Evolutionary conservation across 1,140 invertebrate genomes (phyloP).

Genomic region (Subanguina moxae): DNA sequence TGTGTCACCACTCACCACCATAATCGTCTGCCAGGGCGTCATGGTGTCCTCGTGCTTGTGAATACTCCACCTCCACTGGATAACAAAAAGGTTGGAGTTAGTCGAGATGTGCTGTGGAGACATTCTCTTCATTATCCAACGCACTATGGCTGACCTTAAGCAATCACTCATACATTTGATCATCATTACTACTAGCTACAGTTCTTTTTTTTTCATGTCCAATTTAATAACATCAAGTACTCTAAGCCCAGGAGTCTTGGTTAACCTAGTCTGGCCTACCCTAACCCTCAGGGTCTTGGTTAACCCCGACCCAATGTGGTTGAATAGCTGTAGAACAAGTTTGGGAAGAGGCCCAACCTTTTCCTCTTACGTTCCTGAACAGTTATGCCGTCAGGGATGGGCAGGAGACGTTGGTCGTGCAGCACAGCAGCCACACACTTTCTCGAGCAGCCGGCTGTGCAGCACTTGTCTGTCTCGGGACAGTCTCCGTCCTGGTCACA

Average conservation of each 20-base stretch:
- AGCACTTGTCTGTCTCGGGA: constrained; percentile 44
- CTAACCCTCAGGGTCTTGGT: too few relatives aligned
- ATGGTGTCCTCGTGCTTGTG: constrained; percentile 38
- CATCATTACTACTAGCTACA: too few relatives aligned
- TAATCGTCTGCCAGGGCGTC: constrained; percentile 56
- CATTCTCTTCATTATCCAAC: constrained; percentile 51
- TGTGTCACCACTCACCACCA: constrained; percentile 28
- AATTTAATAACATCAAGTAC: too few relatives aligned
- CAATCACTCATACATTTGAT: too few relatives aligned
- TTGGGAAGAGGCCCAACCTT: constrained; percentile 30
- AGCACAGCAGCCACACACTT: constrained; percentile 38
- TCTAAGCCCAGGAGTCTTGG: too few relatives aligned
- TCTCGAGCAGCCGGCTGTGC: constrained; percentile 42
- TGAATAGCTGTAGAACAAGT: too few relatives aligned
- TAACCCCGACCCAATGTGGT: too few relatives aligned
- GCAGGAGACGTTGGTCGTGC: constrained; percentile 40
- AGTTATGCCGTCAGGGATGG: constrained; percentile 45
- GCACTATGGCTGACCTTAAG: constrained; percentile 48
- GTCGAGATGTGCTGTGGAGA: constrained; percentile 42
- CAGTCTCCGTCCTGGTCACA: constrained; percentile 52
- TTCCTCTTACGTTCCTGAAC: constrained; percentile 51
- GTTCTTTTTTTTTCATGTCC: too few relatives aligned
- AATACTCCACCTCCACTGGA: constrained; percentile 55
- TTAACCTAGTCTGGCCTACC: too few relatives aligned
- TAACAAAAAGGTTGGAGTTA: constrained; percentile 49